Conservation (phyloP, 2,888 invertebrate genomes). For the Tuberolachnus salignus region DNA sequence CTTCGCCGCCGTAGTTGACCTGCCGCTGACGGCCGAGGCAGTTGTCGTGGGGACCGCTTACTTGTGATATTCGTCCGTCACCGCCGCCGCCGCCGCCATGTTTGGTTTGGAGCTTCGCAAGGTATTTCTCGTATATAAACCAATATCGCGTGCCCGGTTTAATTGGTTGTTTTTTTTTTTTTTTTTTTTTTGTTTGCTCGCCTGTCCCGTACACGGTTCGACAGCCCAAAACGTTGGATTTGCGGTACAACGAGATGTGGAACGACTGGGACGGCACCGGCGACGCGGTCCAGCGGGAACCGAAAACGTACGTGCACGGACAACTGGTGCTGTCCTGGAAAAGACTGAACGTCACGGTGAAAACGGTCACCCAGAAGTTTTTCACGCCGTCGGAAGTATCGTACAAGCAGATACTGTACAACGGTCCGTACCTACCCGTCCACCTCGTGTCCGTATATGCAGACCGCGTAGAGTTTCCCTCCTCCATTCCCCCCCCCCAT, state of each 20-base stretch:
- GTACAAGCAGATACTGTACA: too few species aligned
- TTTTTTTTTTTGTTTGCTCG: too few species aligned
- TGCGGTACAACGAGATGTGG: slow-evolving; percentile 44
- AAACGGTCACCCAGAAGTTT: background rate
- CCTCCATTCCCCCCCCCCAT: too few species aligned
- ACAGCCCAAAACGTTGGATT: slow-evolving; percentile 10
- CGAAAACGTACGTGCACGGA: background rate
- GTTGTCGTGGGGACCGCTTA: background rate
- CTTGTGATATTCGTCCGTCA: too few species aligned
- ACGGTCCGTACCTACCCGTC: too few species aligned
- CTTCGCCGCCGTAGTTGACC: background rate
- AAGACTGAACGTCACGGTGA: slow-evolving; percentile 14
- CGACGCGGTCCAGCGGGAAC: background rate
- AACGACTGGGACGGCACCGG: slow-evolving; percentile 23
- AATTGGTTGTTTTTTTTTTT: slow-evolving; percentile 5
- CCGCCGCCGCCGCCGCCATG: too few species aligned
- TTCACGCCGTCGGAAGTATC: background rate
- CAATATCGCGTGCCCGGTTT: background rate
- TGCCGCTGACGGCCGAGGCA: fast-evolving
- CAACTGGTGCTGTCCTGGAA: slow-evolving; percentile 39
- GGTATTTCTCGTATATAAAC: background rate
- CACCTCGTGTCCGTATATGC: too few species aligned
- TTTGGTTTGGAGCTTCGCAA: too few species aligned
- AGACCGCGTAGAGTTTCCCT: too few species aligned
- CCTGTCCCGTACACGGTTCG: too few species aligned